Evolutionary conservation across 2,888 invertebrate species (phyloP).

Genomic region (Dryobota labecula): DNA sequence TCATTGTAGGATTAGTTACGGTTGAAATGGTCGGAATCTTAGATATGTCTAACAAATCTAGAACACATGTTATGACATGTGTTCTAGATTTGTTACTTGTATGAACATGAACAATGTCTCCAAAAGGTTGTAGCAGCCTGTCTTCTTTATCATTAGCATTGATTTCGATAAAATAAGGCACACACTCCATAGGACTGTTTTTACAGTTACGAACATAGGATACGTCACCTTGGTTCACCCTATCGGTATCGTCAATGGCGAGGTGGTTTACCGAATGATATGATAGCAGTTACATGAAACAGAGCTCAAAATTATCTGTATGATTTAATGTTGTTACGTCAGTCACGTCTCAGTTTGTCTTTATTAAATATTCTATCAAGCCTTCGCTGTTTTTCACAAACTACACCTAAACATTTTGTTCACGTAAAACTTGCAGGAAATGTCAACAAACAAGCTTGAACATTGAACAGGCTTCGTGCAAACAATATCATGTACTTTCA

Average conservation of each 20-base stretch:
- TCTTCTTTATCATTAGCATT: neutral
- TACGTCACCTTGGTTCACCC: neutral
- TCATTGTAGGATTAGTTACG: slow-evolving; percentile 43
- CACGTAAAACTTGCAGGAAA: slow-evolving; percentile 46
- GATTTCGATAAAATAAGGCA: neutral
- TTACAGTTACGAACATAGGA: neutral
- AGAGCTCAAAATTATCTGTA: too few species aligned
- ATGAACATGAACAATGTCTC: neutral
- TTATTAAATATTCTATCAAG: slow-evolving; percentile 2
- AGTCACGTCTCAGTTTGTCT: neutral
- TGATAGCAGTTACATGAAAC: neutral
- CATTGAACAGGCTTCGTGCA: slow-evolving; percentile 49
- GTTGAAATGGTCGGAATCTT: slow-evolving; percentile 7
- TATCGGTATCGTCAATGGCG: neutral
- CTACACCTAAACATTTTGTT: slow-evolving; percentile 34
- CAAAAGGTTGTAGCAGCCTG: neutral
- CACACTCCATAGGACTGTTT: neutral
- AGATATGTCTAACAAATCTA: too few species aligned
- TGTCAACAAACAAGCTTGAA: slow-evolving; percentile 56
- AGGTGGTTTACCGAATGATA: neutral
- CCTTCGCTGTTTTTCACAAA: slow-evolving; percentile 22
- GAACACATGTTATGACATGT: too few species aligned
- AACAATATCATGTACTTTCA: slow-evolving; percentile 62
- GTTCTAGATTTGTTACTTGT: neutral
- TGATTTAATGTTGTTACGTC: neutral